These are phyloP conservation scores for Nephrotoma guestfalica DNA, from an alignment of 2,888 invertebrate species.

Conservation along the genomic window DNA sequence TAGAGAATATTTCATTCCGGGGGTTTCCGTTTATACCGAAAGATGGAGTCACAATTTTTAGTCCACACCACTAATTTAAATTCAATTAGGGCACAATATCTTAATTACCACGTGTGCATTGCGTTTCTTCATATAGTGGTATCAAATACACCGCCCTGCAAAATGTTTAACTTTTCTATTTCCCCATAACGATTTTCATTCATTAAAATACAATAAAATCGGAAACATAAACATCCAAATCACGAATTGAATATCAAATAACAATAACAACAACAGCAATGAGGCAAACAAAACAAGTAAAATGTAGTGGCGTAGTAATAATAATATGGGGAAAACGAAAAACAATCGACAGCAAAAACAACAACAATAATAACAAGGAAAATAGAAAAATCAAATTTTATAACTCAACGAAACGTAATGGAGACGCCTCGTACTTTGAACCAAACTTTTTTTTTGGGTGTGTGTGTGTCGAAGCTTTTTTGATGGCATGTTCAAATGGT, in stretches of 20 bases:
- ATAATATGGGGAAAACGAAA: not conserved
- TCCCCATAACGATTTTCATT: not conserved
- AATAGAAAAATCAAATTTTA: not conserved
- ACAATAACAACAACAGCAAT: not conserved
- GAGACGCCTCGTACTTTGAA: not conserved
- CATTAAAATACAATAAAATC: not conserved
- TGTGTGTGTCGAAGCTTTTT: not conserved
- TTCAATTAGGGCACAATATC: not conserved
- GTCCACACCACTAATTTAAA: not conserved
- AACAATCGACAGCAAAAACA: not conserved
- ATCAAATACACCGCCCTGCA: too few species aligned
- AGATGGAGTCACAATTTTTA: too few species aligned
- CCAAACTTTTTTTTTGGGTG: not conserved
- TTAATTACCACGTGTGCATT: not conserved
- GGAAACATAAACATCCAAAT: not conserved
- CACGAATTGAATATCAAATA: not conserved
- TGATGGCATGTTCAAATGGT: not conserved
- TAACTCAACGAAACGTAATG: not conserved
- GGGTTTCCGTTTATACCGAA: not conserved
- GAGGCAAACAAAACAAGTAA: not conserved
- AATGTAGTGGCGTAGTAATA: not conserved
- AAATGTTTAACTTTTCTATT: not conserved
- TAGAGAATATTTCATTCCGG: not conserved
- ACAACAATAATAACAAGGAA: not conserved
- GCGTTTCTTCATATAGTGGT: not conserved